Evolutionary conservation across 2,888 invertebrate species (phyloP).

Genomic region (Machimus atricapillus): DNA sequence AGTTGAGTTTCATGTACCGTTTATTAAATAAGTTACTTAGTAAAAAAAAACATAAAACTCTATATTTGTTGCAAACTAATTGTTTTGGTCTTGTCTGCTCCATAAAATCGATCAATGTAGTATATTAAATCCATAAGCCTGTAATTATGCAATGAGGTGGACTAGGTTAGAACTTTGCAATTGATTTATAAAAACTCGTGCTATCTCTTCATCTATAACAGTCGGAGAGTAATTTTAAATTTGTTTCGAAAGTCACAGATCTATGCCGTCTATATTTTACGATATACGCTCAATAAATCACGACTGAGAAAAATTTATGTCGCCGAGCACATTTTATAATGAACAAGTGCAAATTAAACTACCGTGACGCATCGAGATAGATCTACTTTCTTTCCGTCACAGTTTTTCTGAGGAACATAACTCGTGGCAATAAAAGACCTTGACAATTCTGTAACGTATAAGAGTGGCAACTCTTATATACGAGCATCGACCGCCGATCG

Average conservation of each 20-base stretch:
- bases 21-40: too few species aligned
- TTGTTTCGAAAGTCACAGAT: not conserved
- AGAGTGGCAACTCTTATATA: not conserved
- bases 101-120: not conserved
- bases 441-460: slow-evolving; percentile 24
- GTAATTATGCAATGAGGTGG: not conserved
- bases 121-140: not conserved
- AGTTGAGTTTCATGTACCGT: too few species aligned
- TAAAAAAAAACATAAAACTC: too few species aligned
- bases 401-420: slow-evolving; percentile 6
- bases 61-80: too few species aligned
- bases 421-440: slow-evolving; percentile 26
- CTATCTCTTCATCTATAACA: not conserved
- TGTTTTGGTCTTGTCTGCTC: too few species aligned
- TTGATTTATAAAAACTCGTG: not conserved
- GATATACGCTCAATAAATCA: not conserved
- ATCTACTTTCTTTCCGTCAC: slow-evolving; percentile 2
- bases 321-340: slow-evolving; percentile 13
- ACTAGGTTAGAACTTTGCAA: not conserved
- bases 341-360: slow-evolving; percentile 28
- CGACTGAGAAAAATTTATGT: not conserved
- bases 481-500: not conserved
- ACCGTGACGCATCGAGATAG: not conserved
- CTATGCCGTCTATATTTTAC: not conserved
- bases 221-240: not conserved